Evolutionary conservation across 2,797 vertebrate species (phyloP).

Genomic region (Macropodus opercularis): DNA sequence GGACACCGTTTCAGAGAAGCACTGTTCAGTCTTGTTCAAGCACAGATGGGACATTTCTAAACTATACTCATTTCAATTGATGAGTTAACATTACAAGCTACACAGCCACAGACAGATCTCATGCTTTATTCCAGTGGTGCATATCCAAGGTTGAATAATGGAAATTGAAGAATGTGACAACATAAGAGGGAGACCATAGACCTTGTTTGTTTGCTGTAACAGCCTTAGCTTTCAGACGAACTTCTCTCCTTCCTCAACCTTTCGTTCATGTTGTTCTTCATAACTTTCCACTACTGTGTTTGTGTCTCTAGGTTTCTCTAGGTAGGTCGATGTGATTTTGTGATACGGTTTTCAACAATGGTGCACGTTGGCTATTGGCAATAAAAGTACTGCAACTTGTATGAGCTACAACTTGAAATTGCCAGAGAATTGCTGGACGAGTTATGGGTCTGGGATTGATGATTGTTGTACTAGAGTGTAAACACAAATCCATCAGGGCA

Average conservation of each 20-base stretch:
- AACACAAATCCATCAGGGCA: not conserved
- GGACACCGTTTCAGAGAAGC: too few species aligned
- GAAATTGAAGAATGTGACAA: too few species aligned
- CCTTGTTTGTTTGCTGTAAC: too few species aligned
- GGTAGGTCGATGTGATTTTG: conserved; percentile 17
- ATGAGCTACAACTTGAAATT: conserved; percentile 12
- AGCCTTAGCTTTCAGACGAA: conserved; percentile 6
- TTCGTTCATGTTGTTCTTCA: conserved; percentile 25
- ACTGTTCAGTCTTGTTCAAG: not conserved
- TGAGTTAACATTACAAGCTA: too few species aligned
- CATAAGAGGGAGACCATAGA: too few species aligned
- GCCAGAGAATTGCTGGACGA: not conserved
- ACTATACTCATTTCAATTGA: too few species aligned
- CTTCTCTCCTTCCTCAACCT: not conserved
- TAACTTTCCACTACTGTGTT: conserved; percentile 29
- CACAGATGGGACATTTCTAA: too few species aligned
- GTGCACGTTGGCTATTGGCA: not conserved
- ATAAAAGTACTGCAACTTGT: not conserved
- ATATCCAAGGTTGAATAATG: too few species aligned
- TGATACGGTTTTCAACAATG: conserved; percentile 17
- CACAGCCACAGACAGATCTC: too few species aligned
- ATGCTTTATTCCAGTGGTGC: too few species aligned
- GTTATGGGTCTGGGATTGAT: conserved; percentile 17
- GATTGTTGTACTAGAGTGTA: not conserved
- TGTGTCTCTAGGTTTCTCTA: conserved; percentile 12